Evolutionary conservation across 2,888 invertebrate species (phyloP).

Genomic region (Pseudococcus jackbeardsleyi): DNA sequence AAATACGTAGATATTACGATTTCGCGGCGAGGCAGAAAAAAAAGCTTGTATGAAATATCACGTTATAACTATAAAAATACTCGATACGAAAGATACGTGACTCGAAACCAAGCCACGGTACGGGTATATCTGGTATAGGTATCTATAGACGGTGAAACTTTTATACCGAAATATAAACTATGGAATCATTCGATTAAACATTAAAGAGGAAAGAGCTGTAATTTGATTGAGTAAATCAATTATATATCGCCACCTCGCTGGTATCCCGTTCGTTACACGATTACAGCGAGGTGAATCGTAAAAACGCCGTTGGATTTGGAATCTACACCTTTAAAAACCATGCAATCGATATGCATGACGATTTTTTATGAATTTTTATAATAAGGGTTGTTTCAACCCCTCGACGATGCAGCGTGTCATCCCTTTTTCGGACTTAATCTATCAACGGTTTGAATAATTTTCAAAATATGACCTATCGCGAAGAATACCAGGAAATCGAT

Average conservation of each 20-base stretch:
- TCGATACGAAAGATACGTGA: neutral
- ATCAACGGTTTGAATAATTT: too few species aligned
- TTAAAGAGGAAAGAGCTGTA: neutral
- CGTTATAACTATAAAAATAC: slow-evolving; percentile 27
- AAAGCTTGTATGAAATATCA: neutral
- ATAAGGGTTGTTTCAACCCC: neutral
- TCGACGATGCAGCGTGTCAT: neutral
- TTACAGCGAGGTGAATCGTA: neutral
- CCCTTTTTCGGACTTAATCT: too few species aligned
- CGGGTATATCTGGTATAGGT: neutral
- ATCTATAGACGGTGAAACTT: neutral
- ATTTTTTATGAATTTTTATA: neutral
- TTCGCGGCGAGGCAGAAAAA: neutral
- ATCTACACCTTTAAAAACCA: neutral
- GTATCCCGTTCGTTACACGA: neutral
- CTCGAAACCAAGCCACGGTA: neutral
- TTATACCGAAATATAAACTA: neutral
- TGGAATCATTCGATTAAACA: neutral
- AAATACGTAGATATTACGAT: neutral
- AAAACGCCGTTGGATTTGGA: neutral
- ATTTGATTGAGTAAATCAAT: neutral
- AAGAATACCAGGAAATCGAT: too few species aligned
- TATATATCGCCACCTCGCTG: neutral
- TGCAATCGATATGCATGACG: neutral
- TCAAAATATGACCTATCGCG: too few species aligned